Percentiles rank a stretch among this genome's conserved stretches.
phyloP scores from a whole-genome alignment of 2,888 invertebrate genomes.

The Terebella lapidaria region DNA sequence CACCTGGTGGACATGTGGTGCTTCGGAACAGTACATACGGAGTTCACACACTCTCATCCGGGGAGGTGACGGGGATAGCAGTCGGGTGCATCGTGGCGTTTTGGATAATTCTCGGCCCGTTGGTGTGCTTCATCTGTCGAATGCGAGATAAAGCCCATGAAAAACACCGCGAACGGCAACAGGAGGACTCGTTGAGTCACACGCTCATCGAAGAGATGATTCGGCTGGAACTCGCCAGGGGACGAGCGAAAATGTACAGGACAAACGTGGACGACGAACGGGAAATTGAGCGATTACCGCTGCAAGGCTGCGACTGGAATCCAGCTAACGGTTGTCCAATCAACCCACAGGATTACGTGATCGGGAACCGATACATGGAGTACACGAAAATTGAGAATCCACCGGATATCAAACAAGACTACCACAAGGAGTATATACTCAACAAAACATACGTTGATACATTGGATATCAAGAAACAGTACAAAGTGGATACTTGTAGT shows the following conservation, averaged over 20 bases:
- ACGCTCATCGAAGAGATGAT: conserved; percentile 38
- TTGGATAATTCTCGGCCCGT: conserved; percentile 36
- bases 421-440: not conserved
- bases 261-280: conserved; percentile 7
- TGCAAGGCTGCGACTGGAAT: not conserved
- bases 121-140: conserved; percentile 33
- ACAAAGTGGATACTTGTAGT: too few species aligned
- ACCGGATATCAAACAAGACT: not conserved
- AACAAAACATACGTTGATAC: not conserved
- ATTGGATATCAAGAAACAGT: not conserved
- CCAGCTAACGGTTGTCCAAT: not conserved
- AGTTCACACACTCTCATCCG: not conserved
- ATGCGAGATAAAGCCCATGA: conserved; percentile 26
- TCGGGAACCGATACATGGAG: not conserved
- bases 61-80: conserved; percentile 8
- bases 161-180: conserved; percentile 9
- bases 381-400: not conserved
- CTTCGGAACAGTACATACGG: not conserved
- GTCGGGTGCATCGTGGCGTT: conserved; percentile 31
- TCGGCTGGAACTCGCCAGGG: conserved; percentile 32
- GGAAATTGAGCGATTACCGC: conserved; percentile 10
- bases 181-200: conserved; percentile 23
- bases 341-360: not conserved
- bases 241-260: conserved; percentile 10
- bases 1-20: not conserved